phyloP scores from a whole-genome alignment of 2,113 vertebrate genomes.

The Orthonyx spaldingii region DNA sequence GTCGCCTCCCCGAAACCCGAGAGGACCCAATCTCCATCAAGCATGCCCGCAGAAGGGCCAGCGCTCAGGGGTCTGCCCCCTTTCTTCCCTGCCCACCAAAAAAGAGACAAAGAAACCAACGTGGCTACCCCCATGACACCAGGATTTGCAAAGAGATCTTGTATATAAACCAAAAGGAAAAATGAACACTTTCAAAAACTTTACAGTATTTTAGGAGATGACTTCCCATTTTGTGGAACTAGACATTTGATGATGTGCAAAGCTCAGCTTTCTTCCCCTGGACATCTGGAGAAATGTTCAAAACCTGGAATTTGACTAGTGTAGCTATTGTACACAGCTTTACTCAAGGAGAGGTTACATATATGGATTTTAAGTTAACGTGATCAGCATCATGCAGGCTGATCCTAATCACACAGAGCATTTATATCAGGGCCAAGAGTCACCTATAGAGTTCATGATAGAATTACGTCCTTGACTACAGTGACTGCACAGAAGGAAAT shows the following conservation, averaged over 20 bases:
- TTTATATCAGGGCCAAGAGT: neutral
- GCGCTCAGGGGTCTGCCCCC: too few species aligned
- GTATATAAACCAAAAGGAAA: neutral
- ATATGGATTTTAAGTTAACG: accelerated
- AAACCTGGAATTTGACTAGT: neutral
- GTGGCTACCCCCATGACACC: too few species aligned
- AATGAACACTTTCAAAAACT: neutral
- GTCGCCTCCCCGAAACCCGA: too few species aligned
- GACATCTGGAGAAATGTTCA: neutral
- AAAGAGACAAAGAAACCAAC: too few species aligned
- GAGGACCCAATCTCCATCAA: too few species aligned
- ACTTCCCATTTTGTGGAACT: neutral
- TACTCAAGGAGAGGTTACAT: neutral
- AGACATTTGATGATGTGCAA: neutral
- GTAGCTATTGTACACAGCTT: accelerated
- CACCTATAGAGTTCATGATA: accelerated
- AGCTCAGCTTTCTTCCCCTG: neutral
- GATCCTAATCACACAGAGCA: neutral
- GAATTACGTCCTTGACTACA: neutral
- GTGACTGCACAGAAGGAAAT: accelerated
- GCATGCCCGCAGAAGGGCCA: too few species aligned
- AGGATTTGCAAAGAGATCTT: neutral
- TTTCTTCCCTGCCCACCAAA: too few species aligned
- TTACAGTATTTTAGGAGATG: accelerated
- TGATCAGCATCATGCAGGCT: accelerated